A percentile compares a stretch with the other conserved stretches of the same genome.
phyloP scores from a whole-genome alignment of 2,888 invertebrate genomes.

The Hirtodrosophila alboralis region DNA sequence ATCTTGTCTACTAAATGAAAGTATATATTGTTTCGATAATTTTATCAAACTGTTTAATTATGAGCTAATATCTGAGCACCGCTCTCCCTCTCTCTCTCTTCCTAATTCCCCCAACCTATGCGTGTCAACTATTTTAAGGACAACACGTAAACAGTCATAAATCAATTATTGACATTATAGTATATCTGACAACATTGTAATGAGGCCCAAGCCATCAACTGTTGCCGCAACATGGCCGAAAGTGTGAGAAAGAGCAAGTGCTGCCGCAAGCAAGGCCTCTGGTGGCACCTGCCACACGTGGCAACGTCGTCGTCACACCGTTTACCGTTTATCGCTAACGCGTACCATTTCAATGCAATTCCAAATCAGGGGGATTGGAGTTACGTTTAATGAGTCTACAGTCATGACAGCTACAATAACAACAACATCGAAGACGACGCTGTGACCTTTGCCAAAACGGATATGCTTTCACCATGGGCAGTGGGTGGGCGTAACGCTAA shows the following conservation, averaged over 20 bases:
- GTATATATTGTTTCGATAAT: too few species aligned
- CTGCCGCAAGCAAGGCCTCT: constrained; percentile 49
- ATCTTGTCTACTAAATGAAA: too few species aligned
- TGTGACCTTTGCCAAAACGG: constrained; percentile 42
- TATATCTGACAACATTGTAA: constrained; percentile 50
- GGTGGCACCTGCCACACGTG: constrained; percentile 41
- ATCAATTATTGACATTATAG: constrained; percentile 65
- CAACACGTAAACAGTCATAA: constrained; percentile 44
- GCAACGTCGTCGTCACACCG: constrained; percentile 17
- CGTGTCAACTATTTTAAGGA: constrained; percentile 15
- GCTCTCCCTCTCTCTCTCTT: background rate
- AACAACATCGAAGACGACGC: constrained; percentile 26
- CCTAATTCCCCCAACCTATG: constrained; percentile 6
- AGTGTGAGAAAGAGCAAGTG: constrained; percentile 12
- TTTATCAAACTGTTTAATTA: too few species aligned
- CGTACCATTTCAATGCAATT: constrained; percentile 25
- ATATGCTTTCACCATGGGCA: constrained; percentile 20
- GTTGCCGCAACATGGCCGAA: constrained; percentile 21
- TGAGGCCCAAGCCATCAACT: constrained; percentile 45
- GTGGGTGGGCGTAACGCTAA: constrained; percentile 25
- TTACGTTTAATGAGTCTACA: constrained; percentile 24
- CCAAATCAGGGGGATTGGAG: background rate
- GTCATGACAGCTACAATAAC: constrained; percentile 15
- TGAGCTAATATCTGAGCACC: background rate
- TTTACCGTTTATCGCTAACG: constrained; percentile 24